A percentile compares a stretch with the other conserved stretches of the same genome.
Conservation (phyloP, 2,888 invertebrate genomes). For the Agrochola litura region DNA sequence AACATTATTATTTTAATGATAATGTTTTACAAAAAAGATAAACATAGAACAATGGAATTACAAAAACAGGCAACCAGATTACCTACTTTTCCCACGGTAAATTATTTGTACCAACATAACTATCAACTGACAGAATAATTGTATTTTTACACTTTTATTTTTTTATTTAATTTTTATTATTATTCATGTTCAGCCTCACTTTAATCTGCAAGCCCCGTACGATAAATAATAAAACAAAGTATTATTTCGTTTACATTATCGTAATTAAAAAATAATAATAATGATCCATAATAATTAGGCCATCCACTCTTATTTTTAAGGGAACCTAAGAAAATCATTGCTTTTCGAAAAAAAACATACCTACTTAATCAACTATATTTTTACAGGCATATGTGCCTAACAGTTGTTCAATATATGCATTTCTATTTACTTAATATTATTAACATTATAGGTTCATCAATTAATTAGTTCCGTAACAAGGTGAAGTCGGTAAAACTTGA, state of each 20-base stretch:
- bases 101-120: not conserved
- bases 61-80: constrained; percentile 37
- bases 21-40: not conserved
- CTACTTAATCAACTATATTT: not conserved
- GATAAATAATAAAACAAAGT: not conserved
- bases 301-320: not conserved
- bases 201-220: not conserved
- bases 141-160: not conserved
- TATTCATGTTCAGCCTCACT: not conserved
- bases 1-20: not conserved
- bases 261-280: not conserved
- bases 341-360: not conserved
- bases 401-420: not conserved
- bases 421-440: not conserved
- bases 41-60: constrained; percentile 34
- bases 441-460: not conserved
- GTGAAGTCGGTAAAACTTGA: constrained; percentile 38
- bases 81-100: constrained; percentile 34
- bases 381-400: too few relatives aligned
- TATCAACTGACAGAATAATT: constrained; percentile 4
- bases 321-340: not conserved
- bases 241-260: not conserved
- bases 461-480: constrained; percentile 18
- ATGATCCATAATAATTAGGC: not conserved
- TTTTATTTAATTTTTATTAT: not conserved